phyloP scores from a whole-genome alignment of 2,888 invertebrate species.

The Agrotis exclamationis region DNA sequence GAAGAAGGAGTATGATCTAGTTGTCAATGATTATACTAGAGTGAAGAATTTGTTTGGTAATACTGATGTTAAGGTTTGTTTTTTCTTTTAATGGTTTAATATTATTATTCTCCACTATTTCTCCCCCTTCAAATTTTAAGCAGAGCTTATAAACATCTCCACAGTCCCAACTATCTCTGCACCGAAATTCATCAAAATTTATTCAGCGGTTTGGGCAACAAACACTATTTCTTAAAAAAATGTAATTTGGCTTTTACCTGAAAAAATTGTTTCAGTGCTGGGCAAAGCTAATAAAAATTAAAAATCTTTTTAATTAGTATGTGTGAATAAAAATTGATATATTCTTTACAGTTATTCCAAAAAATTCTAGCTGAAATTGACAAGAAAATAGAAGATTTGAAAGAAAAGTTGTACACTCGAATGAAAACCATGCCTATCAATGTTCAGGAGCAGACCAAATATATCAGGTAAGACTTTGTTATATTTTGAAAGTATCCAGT shows the following conservation, averaged over 20 bases:
- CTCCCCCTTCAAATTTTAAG: too few relatives aligned
- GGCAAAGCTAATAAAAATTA: too few relatives aligned
- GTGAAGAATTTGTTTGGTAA: constrained; percentile 99
- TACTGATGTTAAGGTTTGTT: constrained; percentile 95
- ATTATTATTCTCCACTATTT: too few relatives aligned
- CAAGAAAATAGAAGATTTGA: constrained; percentile 95
- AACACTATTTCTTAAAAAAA: too few relatives aligned
- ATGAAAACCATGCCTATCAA: constrained; percentile 97
- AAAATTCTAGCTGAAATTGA: constrained; percentile 98
- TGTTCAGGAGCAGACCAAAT: constrained; percentile 98
- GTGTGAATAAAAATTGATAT: background rate
- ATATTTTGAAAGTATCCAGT: background rate
- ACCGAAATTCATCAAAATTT: background rate
- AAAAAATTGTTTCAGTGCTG: too few relatives aligned
- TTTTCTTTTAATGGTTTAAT: too few relatives aligned
- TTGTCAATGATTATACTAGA: constrained; percentile 99
- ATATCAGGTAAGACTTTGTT: constrained; percentile 93
- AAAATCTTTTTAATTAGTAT: too few relatives aligned
- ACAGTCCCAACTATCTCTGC: background rate
- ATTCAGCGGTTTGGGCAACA: background rate
- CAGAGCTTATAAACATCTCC: background rate
- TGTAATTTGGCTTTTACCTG: too few relatives aligned
- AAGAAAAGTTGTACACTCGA: constrained; percentile 95
- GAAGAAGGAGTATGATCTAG: constrained; percentile 98
- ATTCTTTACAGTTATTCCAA: constrained; percentile 93